Conservation (phyloP, 2,888 invertebrate species). For the Lycocerus yunnanus region DNA sequence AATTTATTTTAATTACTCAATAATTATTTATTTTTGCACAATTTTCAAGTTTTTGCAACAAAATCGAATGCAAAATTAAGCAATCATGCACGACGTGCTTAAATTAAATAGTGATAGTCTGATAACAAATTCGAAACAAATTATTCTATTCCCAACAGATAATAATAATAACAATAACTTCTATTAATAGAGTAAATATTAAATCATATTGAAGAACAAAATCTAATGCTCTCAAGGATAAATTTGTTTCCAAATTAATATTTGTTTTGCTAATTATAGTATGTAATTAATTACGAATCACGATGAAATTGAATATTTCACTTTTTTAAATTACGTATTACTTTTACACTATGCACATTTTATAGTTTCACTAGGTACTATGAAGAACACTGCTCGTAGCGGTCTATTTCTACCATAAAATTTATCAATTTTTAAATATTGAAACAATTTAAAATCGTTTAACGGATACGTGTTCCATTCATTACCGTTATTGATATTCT, state of each 20-base stretch:
- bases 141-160: neutral
- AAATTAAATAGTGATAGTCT: neutral
- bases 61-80: neutral
- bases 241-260: neutral
- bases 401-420: no score
- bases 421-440: neutral
- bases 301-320: neutral
- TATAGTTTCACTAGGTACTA: neutral
- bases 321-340: neutral
- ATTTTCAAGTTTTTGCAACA: neutral
- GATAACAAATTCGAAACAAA: neutral
- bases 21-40: neutral
- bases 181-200: neutral
- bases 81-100: neutral
- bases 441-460: neutral
- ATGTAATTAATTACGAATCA: neutral
- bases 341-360: neutral
- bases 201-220: neutral
- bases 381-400: neutral
- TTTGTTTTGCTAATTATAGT: neutral
- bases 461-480: neutral
- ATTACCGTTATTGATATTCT: neutral
- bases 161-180: neutral
- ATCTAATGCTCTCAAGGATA: neutral
- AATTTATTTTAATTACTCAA: neutral